Conservation (phyloP, 2,888 invertebrate genomes). For the Eupsilia transversa region DNA sequence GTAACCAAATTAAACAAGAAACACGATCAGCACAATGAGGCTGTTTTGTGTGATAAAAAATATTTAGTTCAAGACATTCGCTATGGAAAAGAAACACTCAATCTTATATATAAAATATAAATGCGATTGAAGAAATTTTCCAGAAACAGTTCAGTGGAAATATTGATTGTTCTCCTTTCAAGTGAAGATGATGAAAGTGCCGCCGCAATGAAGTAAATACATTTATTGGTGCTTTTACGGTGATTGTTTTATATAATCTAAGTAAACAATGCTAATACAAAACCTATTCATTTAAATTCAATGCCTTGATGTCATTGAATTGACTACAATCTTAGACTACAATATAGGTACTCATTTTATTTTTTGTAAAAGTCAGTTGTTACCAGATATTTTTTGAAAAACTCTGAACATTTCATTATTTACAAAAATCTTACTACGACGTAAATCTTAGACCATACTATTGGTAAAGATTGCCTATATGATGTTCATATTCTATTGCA, state of each 20-base stretch:
- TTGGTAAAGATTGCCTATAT: constrained; percentile 25
- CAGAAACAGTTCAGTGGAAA: constrained; percentile 2
- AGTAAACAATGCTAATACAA: constrained; percentile 12
- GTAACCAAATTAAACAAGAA: neutral
- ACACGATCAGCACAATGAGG: neutral
- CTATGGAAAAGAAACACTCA: constrained; percentile 3
- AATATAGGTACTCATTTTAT: neutral
- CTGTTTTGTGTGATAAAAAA: neutral
- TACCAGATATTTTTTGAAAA: constrained; percentile 38
- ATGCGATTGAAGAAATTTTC: constrained; percentile 2
- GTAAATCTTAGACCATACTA: constrained; percentile 4
- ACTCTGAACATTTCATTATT: constrained; percentile 10
- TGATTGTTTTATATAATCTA: constrained; percentile 16
- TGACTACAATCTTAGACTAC: neutral
- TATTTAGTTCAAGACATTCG: neutral
- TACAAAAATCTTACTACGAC: too few relatives aligned
- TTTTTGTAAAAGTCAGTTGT: constrained; percentile 39
- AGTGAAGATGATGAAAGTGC: neutral
- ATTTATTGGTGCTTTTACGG: constrained; percentile 11
- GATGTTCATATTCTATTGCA: constrained; percentile 69
- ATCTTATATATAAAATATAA: neutral
- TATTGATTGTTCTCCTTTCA: neutral
- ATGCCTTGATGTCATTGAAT: constrained; percentile 3
- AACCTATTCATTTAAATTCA: constrained; percentile 10
- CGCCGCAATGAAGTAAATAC: neutral